These are phyloP conservation scores for Ciona savignyi DNA, from an alignment of 23 tunicate species.

Conservation along the genomic window DNA sequence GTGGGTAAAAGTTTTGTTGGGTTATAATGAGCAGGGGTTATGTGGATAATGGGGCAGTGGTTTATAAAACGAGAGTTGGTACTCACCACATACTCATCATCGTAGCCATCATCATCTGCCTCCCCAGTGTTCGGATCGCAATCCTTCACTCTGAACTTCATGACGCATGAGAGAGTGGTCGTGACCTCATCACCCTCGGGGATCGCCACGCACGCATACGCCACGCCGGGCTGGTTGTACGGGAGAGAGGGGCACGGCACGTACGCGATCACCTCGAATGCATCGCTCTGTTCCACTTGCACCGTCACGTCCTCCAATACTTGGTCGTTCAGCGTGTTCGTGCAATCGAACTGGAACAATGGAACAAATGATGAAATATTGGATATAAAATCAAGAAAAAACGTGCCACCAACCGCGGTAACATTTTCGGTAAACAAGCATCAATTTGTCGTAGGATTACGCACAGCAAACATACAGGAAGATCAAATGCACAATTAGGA, in stretches of 20 bases:
- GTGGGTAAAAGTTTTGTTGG: too few relatives aligned
- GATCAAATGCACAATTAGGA: too few relatives aligned
- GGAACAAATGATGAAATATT: too few relatives aligned
- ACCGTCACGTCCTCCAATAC: constrained; percentile 84
- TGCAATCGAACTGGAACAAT: constrained; percentile 96
- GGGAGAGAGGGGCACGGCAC: constrained; percentile 70
- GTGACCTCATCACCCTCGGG: constrained; percentile 87
- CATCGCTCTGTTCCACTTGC: constrained; percentile 81
- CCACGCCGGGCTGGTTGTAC: constrained; percentile 68
- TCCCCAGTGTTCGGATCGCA: constrained; percentile 99
- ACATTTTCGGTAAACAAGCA: too few relatives aligned
- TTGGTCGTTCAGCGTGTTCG: constrained; percentile 97
- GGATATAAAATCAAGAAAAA: too few relatives aligned
- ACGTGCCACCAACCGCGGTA: too few relatives aligned
- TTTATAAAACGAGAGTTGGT: too few relatives aligned
- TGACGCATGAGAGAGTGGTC: constrained; percentile 49
- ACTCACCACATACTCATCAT: constrained; percentile 82
- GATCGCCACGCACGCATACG: constrained; percentile 76
- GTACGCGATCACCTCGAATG: constrained; percentile 62
- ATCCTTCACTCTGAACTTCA: constrained; percentile 91
- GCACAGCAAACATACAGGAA: too few relatives aligned
- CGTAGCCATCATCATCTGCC: constrained; percentile 85
- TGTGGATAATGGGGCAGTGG: too few relatives aligned
- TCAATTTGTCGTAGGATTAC: too few relatives aligned
- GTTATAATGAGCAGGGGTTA: too few relatives aligned